Conservation (phyloP, 1,140 invertebrate species). For the Theocolax elegans region DNA sequence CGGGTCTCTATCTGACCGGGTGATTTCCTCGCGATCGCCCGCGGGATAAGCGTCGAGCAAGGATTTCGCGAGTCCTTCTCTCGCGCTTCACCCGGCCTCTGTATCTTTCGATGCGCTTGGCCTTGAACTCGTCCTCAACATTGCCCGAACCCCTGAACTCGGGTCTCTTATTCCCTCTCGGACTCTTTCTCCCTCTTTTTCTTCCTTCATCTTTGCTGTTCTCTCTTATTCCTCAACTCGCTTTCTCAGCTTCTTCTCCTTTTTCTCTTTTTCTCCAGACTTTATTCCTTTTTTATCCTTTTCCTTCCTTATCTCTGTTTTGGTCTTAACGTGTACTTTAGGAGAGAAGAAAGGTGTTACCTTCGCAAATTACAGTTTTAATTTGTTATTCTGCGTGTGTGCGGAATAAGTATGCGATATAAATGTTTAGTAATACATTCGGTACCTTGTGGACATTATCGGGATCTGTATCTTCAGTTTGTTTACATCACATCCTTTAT, state of each 20-base stretch:
- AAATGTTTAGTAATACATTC: no score
- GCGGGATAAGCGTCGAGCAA: slow-evolving; percentile 25
- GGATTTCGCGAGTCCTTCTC: slow-evolving; percentile 19
- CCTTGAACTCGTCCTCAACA: slow-evolving; percentile 53
- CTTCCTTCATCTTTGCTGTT: slow-evolving; percentile 1
- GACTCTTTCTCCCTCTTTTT: slow-evolving; percentile 17
- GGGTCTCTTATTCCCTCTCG: neutral
- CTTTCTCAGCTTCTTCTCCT: no score
- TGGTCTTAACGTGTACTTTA: slow-evolving; percentile 29
- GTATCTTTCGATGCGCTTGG: slow-evolving; percentile 20
- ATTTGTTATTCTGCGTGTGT: no score
- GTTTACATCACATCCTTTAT: no score
- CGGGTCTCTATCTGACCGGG: neutral
- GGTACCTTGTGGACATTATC: no score
- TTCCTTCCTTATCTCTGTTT: neutral
- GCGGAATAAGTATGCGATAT: no score
- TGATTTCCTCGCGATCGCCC: slow-evolving; percentile 24
- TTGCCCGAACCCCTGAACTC: slow-evolving; percentile 43
- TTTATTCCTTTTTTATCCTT: no score
- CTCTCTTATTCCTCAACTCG: neutral
- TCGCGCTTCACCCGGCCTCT: neutral
- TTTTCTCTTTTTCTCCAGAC: no score
- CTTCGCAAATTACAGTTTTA: no score
- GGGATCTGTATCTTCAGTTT: no score
- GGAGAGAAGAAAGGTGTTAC: slow-evolving; percentile 11